A percentile compares a stretch with the other conserved stretches of the same genome.
Evolutionary conservation across 1,140 invertebrate genomes (phyloP).

Genomic region (Brachionus angularis): DNA sequence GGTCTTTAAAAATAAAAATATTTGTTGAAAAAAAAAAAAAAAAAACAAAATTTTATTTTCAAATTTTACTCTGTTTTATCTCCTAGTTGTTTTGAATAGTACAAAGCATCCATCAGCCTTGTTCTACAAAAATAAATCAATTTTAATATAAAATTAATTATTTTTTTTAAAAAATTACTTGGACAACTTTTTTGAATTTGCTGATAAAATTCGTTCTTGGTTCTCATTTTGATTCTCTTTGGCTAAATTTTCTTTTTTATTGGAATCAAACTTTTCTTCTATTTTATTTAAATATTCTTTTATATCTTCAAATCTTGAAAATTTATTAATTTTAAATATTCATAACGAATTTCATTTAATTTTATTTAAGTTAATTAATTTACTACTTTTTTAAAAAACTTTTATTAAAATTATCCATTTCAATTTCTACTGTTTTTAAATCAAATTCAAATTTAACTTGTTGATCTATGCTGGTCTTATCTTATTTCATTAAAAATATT

Average conservation of each 20-base stretch:
- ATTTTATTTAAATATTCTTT: slow-evolving; percentile 31
- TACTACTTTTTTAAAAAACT: too few relatives aligned
- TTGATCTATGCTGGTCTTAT: too few relatives aligned
- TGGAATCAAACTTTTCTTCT: too few relatives aligned
- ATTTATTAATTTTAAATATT: too few relatives aligned
- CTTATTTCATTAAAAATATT: too few relatives aligned
- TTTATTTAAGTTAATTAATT: too few relatives aligned
- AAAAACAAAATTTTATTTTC: not conserved
- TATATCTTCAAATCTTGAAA: not conserved
- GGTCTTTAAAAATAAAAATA: too few relatives aligned
- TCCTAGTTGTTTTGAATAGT: slow-evolving; percentile 32
- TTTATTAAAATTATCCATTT: too few relatives aligned
- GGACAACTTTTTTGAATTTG: slow-evolving; percentile 5
- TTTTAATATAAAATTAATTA: not conserved
- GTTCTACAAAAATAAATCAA: slow-evolving; percentile 6
- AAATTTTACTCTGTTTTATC: slow-evolving; percentile 5
- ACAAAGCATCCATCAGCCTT: slow-evolving; percentile 24
- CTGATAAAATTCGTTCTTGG: not conserved
- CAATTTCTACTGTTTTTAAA: too few relatives aligned
- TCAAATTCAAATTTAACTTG: too few relatives aligned
- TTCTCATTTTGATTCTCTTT: not conserved
- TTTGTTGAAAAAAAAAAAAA: not conserved
- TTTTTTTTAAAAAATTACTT: not conserved
- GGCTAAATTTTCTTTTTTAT: not conserved
- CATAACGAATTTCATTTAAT: too few relatives aligned